Conservation (phyloP, 2,113 vertebrate species). For the Tauraco erythrolophus region DNA sequence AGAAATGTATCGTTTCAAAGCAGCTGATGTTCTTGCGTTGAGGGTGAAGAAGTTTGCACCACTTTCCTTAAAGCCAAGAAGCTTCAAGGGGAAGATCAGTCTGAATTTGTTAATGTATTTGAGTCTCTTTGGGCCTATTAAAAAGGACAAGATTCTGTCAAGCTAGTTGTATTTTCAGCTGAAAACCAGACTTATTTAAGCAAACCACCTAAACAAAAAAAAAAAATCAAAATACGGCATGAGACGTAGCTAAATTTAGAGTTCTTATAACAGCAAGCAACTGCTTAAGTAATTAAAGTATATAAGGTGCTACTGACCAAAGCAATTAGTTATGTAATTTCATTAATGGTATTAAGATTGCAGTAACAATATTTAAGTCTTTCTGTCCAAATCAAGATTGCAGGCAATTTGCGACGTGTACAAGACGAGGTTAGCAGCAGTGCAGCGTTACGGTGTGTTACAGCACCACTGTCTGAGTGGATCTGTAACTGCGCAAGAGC, state of each 20-base stretch:
- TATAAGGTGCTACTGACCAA: constrained; percentile 35
- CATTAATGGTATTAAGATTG: constrained; percentile 18
- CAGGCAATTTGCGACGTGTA: neutral
- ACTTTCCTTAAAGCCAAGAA: neutral
- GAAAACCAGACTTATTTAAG: neutral
- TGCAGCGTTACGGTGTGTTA: neutral
- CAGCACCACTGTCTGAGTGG: constrained; percentile 29
- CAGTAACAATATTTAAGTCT: constrained; percentile 47
- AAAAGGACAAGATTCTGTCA: constrained; percentile 1
- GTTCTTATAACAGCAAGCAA: constrained; percentile 24
- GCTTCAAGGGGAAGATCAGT: constrained; percentile 9
- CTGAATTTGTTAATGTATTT: neutral
- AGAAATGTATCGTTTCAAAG: constrained; percentile 15
- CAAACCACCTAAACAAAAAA: neutral
- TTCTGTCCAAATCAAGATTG: constrained; percentile 54
- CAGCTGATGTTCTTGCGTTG: neutral
- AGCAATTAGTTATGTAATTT: constrained; percentile 57
- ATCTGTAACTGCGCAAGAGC: neutral
- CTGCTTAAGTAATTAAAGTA: constrained; percentile 25
- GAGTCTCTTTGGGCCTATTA: neutral
- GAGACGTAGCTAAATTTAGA: constrained; percentile 31
- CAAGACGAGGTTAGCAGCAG: neutral
- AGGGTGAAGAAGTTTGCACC: neutral
- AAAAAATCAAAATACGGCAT: neutral
- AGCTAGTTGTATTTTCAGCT: neutral